Base-by-base conservation (phyloP, 2,113 vertebrate species). In the Campylomormyrus tamandua region DNA sequence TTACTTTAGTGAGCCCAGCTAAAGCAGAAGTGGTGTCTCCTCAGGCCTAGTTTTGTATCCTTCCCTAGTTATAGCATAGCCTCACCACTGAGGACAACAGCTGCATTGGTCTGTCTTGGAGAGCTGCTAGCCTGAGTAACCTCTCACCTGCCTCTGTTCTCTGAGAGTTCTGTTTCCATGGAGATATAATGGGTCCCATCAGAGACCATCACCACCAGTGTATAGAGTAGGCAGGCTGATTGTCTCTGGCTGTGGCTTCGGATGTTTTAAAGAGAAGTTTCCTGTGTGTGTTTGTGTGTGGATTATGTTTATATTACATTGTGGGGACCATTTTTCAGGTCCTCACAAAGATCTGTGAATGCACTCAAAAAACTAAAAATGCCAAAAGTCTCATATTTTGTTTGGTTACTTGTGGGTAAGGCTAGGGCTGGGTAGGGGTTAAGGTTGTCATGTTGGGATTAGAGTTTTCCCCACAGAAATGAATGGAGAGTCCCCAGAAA, bases 141-240 rank as follows among this genome's bases (percentile, higher is more conserved):
- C 85, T 86, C 50, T 87, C 85, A 87, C 49, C 85, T 53, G 85
- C 50, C 85, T 48, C 83, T 45, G 21, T 84, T 84, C 39, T 56
- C 6, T 31, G n/a, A 50, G 27, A 53, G 48, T 87, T 15, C 50
- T 53, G 85, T 87, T 87, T 87, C 85, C 85, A 87, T 53, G 48
- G 85, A 53, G 85, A 53, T 53, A 19, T 87, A 87, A 53, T 53
- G 85, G 85, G 27, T 84, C 48, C 85, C 50, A 87, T 87, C 85
- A 53, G 85, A 87, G n/a, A 31, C 13, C 19, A 87, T 86, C 48
- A 86, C 83, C 10, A 11, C 24, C 45, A 50, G 83, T 50, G 27
- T 87, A 27, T 87, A 19, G 27, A 45, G 48, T 53, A 35, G 85
- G 31, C 83, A 46, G 83, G 42, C 19, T 84, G 83, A 84, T 48